Evolutionary conservation across 53 echinoderm and acorn worm genomes (phyloP), one percentile per base, ranked within the genome.

Genomic region (Astropecten irregularis): DNA sequence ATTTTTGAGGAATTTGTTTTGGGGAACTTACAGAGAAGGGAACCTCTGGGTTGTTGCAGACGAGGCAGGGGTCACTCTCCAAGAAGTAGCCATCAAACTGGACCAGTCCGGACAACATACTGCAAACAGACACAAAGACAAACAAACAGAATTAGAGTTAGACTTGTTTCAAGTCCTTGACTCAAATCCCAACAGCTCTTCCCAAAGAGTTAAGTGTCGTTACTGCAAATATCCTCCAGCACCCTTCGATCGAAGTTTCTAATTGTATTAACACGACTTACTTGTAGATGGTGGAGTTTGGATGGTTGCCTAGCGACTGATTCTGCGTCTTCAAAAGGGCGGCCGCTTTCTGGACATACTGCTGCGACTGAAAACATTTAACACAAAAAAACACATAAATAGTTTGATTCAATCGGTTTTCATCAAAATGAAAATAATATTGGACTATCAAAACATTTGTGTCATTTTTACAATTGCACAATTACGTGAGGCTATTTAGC

Each of bases 221-320:
- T n/a, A n/a, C n/a, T n/a, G n/a, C n/a, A n/a, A n/a, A n/a, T n/a
- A n/a, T n/a, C n/a, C n/a, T n/a, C n/a, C n/a, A n/a, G n/a, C n/a
- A n/a, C n/a, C n/a, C n/a, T n/a, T n/a, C n/a, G n/a, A n/a, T n/a
- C n/a, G n/a, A n/a, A n/a, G n/a, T n/a, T n/a, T n/a, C n/a, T n/a
- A n/a, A n/a, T n/a, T n/a, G n/a, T n/a, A n/a, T n/a, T n/a, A n/a
- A n/a, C n/a, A n/a, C 13, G 19, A 67, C 91, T 85, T 89, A 96
- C 97, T 94, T 96, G 92, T 96, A 96, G 87, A 96, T 94, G 83
- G 91, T 96, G 0, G 97, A 96, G 65, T 96, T 96, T 3, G 97
- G 94, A 84, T 96, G 97, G 71, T 96, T 96, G 14, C 91, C 88
- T 1, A 96, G 86, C 37, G 84, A 81, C 28, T 87, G 89, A 49